phyloP scores from a whole-genome alignment of 2,797 vertebrate genomes.

The Protonibea diacanthus region DNA sequence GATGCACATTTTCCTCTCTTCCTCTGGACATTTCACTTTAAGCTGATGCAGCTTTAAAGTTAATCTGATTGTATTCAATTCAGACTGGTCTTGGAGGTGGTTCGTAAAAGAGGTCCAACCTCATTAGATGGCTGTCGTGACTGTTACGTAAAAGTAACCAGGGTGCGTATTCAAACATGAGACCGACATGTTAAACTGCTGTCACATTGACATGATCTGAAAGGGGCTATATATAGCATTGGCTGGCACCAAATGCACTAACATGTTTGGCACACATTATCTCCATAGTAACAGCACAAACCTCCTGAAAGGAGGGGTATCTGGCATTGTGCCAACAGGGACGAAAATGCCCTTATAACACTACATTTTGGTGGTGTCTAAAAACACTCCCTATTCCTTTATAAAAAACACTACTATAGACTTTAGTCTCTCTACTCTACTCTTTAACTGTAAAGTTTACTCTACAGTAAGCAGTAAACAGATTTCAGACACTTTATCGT shows the following conservation, averaged over 20 bases:
- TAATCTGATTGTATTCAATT: not conserved
- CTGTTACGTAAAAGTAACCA: not conserved
- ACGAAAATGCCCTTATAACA: not conserved
- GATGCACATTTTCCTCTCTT: not conserved
- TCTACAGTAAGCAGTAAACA: too few relatives aligned
- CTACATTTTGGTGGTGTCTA: not conserved
- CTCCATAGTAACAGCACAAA: conserved; percentile 20
- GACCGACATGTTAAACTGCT: not conserved
- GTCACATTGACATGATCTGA: not conserved
- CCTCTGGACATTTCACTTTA: not conserved
- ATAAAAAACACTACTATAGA: not conserved
- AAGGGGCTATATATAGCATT: not conserved
- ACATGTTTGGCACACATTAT: conserved; percentile 6
- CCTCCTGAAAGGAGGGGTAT: not conserved
- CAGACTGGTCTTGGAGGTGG: too few relatives aligned
- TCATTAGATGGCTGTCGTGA: not conserved
- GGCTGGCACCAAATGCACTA: not conserved
- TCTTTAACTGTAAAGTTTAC: too few relatives aligned
- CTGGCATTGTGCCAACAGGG: not conserved
- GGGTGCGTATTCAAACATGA: not conserved
- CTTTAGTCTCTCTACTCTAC: too few relatives aligned
- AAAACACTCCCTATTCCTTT: too few relatives aligned
- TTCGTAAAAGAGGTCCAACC: too few relatives aligned
- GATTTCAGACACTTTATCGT: not conserved
- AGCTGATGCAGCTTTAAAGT: not conserved